Percentiles rank a stretch among this genome's conserved stretches.
Evolutionary conservation across 2,888 invertebrate genomes (phyloP).

Genomic region (Pandemis heparana): DNA sequence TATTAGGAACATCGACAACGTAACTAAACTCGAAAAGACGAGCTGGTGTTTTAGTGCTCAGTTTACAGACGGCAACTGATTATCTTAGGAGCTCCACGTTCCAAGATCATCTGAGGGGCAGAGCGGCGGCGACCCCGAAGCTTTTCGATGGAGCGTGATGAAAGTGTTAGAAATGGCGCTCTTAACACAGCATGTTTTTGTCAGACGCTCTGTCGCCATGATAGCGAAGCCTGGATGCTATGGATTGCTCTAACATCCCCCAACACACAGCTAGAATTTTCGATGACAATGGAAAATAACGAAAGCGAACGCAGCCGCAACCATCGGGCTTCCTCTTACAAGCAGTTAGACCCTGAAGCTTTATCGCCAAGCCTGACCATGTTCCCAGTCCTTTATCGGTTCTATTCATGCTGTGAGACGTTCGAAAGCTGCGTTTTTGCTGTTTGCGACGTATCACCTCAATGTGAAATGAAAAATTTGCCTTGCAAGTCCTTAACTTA

Average conservation of each 20-base stretch:
- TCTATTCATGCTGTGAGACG: slow-evolving; percentile 74
- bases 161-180: background rate
- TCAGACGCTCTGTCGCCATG: background rate
- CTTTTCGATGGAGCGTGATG: slow-evolving; percentile 2
- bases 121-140: background rate
- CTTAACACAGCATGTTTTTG: slow-evolving; percentile 8
- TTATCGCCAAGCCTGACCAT: slow-evolving; percentile 63
- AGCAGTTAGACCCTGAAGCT: slow-evolving; percentile 72
- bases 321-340: slow-evolving; percentile 56
- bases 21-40: slow-evolving; percentile 28
- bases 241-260: background rate
- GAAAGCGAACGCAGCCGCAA: slow-evolving; percentile 65
- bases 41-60: slow-evolving; percentile 24
- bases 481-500: slow-evolving; percentile 17
- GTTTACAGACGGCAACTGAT: background rate
- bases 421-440: slow-evolving; percentile 56
- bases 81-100: slow-evolving; percentile 7
- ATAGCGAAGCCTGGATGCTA: background rate
- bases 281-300: slow-evolving; percentile 58
- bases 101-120: background rate
- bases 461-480: slow-evolving; percentile 23
- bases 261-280: slow-evolving; percentile 56
- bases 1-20: slow-evolving; percentile 60
- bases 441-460: slow-evolving; percentile 47
- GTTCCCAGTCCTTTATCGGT: slow-evolving; percentile 63